phyloP scores from a whole-genome alignment of 2,797 vertebrate species.

The Phoebastria nigripes region DNA sequence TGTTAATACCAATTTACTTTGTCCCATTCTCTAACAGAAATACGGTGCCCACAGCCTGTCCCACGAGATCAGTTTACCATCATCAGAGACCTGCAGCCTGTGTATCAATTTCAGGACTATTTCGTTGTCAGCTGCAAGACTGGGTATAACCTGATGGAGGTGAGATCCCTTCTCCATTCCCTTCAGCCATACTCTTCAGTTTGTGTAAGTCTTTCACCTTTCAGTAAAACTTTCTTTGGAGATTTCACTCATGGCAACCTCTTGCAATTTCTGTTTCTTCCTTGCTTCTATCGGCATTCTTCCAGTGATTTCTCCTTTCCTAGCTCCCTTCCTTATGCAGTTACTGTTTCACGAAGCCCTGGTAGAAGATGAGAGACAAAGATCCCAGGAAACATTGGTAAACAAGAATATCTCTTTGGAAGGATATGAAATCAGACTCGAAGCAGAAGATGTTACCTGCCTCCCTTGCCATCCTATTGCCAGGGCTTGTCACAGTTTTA shows the following conservation, averaged over 20 bases:
- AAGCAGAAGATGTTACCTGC: neutral
- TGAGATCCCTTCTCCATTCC: constrained; percentile 11
- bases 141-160: constrained; percentile 76
- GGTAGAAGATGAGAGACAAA: neutral
- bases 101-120: constrained; percentile 75
- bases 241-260: neutral
- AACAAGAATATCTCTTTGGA: neutral
- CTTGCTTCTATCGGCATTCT: neutral
- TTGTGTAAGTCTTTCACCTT: neutral
- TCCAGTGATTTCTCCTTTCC: neutral
- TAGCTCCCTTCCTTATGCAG: neutral
- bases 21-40: constrained; percentile 50
- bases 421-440: neutral
- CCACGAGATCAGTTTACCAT: constrained; percentile 69
- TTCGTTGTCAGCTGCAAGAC: constrained; percentile 70
- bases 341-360: neutral
- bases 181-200: neutral
- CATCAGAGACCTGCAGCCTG: constrained; percentile 66
- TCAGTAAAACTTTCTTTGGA: neutral
- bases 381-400: neutral
- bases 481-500: neutral
- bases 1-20: neutral
- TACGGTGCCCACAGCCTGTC: constrained; percentile 74
- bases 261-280: neutral
- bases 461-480: neutral